Percentiles rank a stretch among this genome's conserved stretches.
Evolutionary conservation across 2,888 invertebrate genomes (phyloP).

Genomic region (Hyposoter didymator): DNA sequence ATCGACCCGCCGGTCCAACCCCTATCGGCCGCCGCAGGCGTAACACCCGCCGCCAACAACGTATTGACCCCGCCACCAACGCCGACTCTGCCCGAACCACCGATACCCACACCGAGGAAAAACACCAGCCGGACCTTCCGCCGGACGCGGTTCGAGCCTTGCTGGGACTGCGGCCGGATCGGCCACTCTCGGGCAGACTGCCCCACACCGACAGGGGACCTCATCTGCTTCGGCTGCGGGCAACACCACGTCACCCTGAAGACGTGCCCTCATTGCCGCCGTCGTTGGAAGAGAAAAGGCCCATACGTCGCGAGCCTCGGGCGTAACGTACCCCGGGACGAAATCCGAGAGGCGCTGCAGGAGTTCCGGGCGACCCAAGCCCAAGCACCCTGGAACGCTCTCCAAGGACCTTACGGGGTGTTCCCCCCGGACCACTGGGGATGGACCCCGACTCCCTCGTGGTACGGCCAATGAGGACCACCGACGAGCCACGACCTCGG

Average conservation of each 20-base stretch:
- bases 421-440: too few species aligned
- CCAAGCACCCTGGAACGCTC: too few species aligned
- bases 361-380: too few species aligned
- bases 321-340: background rate
- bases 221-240: constrained; percentile 1
- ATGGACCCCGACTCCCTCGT: too few species aligned
- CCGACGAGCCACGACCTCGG: too few species aligned
- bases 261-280: background rate
- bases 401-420: too few species aligned
- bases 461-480: too few species aligned
- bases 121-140: background rate
- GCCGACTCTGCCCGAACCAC: too few species aligned
- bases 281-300: background rate
- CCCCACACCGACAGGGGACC: constrained; percentile 2
- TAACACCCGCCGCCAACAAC: background rate
- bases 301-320: constrained; percentile 6
- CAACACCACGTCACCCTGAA: background rate
- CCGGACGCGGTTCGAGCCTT: background rate
- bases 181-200: background rate
- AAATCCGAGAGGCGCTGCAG: background rate
- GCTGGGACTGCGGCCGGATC: constrained; percentile 3
- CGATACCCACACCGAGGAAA: too few species aligned
- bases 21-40: too few species aligned
- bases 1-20: background rate
- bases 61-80: too few species aligned